These are phyloP conservation scores for human DNA, from an alignment of 2,113 vertebrate species.

Conservation along the genomic window DNA sequence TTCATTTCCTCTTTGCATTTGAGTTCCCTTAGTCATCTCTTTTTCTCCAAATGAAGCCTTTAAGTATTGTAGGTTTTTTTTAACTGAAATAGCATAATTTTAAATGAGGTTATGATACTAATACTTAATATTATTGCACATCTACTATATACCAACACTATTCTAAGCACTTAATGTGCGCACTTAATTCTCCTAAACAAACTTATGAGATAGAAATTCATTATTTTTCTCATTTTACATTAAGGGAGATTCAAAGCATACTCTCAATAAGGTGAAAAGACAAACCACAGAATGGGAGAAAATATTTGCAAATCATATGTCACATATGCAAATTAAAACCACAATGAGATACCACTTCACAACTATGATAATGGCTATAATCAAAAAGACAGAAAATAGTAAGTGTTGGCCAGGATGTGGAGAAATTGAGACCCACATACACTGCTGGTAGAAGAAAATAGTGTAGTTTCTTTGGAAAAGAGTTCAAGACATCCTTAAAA, in stretches of 20 bases:
- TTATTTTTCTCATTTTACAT: background rate
- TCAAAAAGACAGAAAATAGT: background rate
- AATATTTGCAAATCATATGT: background rate
- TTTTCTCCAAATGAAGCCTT: conserved; percentile 64
- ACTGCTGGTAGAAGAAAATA: background rate
- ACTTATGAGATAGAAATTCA: background rate
- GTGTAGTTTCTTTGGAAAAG: background rate
- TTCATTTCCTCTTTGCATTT: conserved; percentile 71
- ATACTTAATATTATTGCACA: conserved; percentile 49
- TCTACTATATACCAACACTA: background rate
- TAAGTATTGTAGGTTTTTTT: conserved; percentile 48
- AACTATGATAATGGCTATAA: background rate
- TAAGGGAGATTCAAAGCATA: background rate
- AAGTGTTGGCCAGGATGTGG: background rate
- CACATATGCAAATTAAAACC: background rate
- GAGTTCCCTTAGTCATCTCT: conserved; percentile 70
- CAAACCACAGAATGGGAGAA: background rate
- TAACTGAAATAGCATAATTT: conserved; percentile 57
- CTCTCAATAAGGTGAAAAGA: background rate
- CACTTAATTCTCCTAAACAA: conserved; percentile 19
- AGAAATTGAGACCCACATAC: background rate
- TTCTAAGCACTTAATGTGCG: conserved; percentile 45
- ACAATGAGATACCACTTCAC: background rate
- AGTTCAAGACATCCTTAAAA: background rate
- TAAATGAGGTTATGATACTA: conserved; percentile 57